Base-by-base conservation (phyloP, 2,797 vertebrate genomes). In the Alauda arvensis region DNA sequence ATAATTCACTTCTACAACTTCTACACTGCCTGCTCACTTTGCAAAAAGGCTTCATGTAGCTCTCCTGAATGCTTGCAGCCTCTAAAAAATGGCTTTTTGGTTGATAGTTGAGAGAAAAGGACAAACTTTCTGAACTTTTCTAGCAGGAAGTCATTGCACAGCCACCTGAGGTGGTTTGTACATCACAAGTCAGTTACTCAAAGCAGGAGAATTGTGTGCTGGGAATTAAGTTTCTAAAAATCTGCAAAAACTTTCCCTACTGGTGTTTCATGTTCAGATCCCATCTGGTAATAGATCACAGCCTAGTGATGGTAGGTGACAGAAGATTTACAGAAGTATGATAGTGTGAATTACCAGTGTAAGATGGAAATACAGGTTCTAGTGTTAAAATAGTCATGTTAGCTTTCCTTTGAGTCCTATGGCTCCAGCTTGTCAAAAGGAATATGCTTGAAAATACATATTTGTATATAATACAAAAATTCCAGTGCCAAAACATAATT, bases 171-270 rank as follows among this genome's bases (percentile, higher is more conserved):
- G 52, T 56, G 55, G 16, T 84, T 75, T 68, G 55, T 91, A 80
- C 61, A 71, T 67, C 76, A 72, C 19, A 20, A 86, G 75, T 92
- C 87, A 57, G 14, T 93, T 87, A 60, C 11, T 76, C 45, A 23
- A 60, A 75, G 37, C 49, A 65, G n/a, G 56, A 63, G 76, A 74
- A 72, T 28, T 45, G 34, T 21, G 49, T 72, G 55, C 85, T 83
- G 88, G 70, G 60, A 94, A 94, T 70, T 72, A 83, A 95, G 79
- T 71, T 53, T 91, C 77, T 86, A 67, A 79, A 94, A 66, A 56
- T 76, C 65, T 82, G 49, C 65, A 88, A 77, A 72, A 86, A 90
- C 28, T 60, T 83, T 83, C 66, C 66, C 9, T 46, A 3, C 56
- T 92, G 52, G 33, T 46, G 25, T 26, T 42, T 45, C 18, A 9